These are phyloP conservation scores for Hippocampus zosterae DNA, from an alignment of 2,113 vertebrate genomes.

Conservation along the genomic window DNA sequence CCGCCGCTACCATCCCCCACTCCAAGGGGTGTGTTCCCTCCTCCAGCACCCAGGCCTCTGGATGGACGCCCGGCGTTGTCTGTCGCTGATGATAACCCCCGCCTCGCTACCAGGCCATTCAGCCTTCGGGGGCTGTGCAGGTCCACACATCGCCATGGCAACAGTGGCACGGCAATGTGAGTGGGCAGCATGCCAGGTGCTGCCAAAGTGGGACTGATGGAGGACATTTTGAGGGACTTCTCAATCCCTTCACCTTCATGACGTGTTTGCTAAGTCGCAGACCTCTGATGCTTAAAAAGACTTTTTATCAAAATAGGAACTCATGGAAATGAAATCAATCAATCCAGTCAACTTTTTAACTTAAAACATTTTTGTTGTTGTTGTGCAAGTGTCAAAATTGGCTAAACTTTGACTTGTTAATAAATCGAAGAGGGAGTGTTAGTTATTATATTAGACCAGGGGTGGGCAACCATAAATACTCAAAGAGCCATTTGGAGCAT, in stretches of 20 bases:
- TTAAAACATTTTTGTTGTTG: too few relatives aligned
- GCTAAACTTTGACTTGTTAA: too few relatives aligned
- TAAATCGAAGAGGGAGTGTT: neutral
- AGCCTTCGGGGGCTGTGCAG: constrained; percentile 68
- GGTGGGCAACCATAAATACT: too few relatives aligned
- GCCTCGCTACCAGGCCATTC: constrained; percentile 59
- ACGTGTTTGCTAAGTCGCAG: neutral
- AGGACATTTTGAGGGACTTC: constrained; percentile 63
- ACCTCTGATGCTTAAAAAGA: neutral
- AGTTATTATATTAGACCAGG: too few relatives aligned
- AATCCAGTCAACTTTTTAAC: too few relatives aligned
- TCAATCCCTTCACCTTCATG: constrained; percentile 59
- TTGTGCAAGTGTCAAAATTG: too few relatives aligned
- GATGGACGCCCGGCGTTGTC: constrained; percentile 56
- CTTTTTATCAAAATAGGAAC: neutral
- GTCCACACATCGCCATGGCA: constrained; percentile 78
- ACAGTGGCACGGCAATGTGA: constrained; percentile 77
- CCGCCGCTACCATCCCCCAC: neutral
- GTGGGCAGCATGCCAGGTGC: constrained; percentile 70
- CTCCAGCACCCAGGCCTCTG: constrained; percentile 60
- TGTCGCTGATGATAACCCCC: constrained; percentile 71
- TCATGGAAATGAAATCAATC: neutral
- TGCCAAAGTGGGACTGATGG: constrained; percentile 70
- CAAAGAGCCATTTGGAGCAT: too few relatives aligned
- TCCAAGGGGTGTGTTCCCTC: constrained; percentile 15